Base-by-base conservation (phyloP, 2,888 invertebrate species). In the Chesias legatella region DNA sequence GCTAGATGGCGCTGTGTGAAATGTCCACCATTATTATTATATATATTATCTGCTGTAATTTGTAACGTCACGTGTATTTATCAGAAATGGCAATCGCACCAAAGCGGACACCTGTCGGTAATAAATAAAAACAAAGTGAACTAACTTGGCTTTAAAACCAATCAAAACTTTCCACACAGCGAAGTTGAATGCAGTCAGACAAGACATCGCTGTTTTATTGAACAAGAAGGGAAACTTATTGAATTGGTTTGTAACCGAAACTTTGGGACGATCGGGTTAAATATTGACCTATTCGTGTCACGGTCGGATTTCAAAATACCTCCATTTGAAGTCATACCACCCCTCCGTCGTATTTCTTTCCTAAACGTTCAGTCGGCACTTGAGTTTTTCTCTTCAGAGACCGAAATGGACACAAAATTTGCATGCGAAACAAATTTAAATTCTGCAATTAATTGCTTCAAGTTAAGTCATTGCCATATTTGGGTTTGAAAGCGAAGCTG, bases 111-210 rank as follows among this genome's bases (percentile, higher is more conserved):
- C 28, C 27, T 39, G 30, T 20, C 29, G 29, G 32, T 45, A 45
- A 51, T 52, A 56, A 60, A 63, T 54, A 53, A 50, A 49, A 53
- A 56, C 54, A 55, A 64, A 60, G 49, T 55, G 53, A 52, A 56
- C 52, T 56, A 57, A 58, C 64, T 67, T 63, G 56, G 58, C 55
- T 63, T 67, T 64, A 54, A 69, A 79, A 76, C 74, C 68, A 80
- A 79, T 80, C 79, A 78, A 74, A 80, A 79, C 56, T 81, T 80
- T 65, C 55, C 53, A 58, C 58, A 60, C 67, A 71, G 74, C 72
- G 71, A 73, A 71, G 58, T 63, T 63, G 63, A 68, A 70, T 71
- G 66, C 71, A 73, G 67, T 66, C 63, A 64, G 61, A 70, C 63
- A 67, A 70, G 63, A 65, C 67, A 70, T 71, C 57, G 70, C 63